Evolutionary conservation across 1,140 invertebrate genomes (phyloP), one percentile per base, ranked within the genome.

Genomic region (Drosophila ficusphila): DNA sequence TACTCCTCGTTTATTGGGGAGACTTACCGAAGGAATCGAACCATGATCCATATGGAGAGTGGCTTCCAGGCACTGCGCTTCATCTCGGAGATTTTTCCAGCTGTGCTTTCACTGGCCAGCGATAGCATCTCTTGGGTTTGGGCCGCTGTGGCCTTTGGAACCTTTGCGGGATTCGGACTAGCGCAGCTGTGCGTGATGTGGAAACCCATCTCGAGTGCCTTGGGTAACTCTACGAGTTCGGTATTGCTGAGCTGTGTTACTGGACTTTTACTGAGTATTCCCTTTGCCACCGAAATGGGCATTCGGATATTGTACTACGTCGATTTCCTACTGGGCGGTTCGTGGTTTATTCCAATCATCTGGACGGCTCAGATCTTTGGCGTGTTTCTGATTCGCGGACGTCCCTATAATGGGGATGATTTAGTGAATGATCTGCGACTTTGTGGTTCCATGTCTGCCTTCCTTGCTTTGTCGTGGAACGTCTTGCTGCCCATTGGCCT

Each of bases 401-500:
- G 96, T 18, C 97, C 97, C 0, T 97, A 97, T 85, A 95, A 95
- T 54, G 96, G 96, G 0, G 96, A 97, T 79, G 94, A 95, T 19
- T 93, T 98, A 36, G 96, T 97, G 1, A 94, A 94, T 3, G 94
- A 96, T 69, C 91, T 97, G 34, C 89, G 90, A 52, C 70, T 90
- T 4, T 88, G 92, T 11, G 93, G 93, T 7, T 93, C 93, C 0
- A 93, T 95, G 92, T 94, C 94, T 5, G 95, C 95, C 6, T 91
- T 97, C 19, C 91, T 97, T 3, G 95, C 96, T n/a, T 96, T 98
- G 79, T 95, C 94, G 1, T 98, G 97, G 97, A 98, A 96, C 90
- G 95, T 98, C 4, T 92, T 97, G 46, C 88, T 97, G 57, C 96
- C 97, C 2, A 95, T 97, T 39, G 85, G 86, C 8, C 91, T 97